These are phyloP conservation scores for Bos indicus DNA, from an alignment of 2,113 vertebrate species.

Conservation along the genomic window DNA sequence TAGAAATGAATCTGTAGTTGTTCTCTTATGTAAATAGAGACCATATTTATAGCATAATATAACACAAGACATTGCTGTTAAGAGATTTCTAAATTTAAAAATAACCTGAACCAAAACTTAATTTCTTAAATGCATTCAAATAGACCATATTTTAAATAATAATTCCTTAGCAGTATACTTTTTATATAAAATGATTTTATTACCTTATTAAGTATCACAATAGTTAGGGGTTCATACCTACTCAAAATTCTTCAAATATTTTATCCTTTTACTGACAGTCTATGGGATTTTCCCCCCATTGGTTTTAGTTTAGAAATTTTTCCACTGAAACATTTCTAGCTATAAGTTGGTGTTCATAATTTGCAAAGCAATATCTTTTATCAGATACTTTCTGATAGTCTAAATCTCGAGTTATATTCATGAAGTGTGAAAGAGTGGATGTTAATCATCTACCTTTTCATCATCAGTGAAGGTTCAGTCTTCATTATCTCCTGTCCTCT, in stretches of 20 bases:
- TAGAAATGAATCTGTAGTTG: background rate
- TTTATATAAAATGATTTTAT: background rate
- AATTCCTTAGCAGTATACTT: background rate
- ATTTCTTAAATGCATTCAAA: constrained; percentile 16
- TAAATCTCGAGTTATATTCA: background rate
- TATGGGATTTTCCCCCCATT: background rate
- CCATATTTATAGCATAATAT: background rate
- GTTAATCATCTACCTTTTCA: background rate
- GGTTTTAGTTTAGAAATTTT: background rate
- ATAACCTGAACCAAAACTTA: background rate
- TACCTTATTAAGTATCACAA: background rate
- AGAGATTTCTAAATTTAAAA: background rate
- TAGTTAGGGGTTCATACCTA: background rate
- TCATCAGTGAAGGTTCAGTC: background rate
- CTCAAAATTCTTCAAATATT: background rate
- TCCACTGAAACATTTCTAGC: background rate
- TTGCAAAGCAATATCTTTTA: background rate
- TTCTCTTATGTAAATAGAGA: background rate
- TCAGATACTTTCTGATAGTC: background rate
- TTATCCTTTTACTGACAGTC: background rate
- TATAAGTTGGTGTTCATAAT: background rate
- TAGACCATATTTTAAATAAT: constrained; percentile 11
- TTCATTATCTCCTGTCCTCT: background rate
- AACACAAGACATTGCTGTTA: background rate
- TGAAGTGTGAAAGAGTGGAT: background rate